Percentiles rank a stretch among this genome's conserved stretches.
phyloP scores from a whole-genome alignment of 2,888 invertebrate genomes.

The Hyposoter dolosus region DNA sequence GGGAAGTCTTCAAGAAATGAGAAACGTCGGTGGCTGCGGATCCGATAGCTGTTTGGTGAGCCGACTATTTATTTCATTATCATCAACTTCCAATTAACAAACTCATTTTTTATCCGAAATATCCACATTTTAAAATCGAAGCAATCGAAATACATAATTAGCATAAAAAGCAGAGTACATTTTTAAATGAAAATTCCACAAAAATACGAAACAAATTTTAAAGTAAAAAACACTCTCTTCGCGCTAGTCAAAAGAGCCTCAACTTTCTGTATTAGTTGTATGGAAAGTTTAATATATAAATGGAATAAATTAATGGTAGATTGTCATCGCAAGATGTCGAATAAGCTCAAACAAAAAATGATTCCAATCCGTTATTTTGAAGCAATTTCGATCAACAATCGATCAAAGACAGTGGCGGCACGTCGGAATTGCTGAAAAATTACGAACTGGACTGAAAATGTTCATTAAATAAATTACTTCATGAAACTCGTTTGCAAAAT shows the following conservation, averaged over 20 bases:
- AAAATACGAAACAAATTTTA: neutral
- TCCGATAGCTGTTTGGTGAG: slow-evolving; percentile 79
- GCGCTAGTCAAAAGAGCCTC: neutral
- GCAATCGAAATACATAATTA: neutral
- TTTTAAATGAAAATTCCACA: neutral
- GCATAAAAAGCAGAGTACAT: neutral
- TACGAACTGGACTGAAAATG: no score
- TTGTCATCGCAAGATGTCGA: no score
- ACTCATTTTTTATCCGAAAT: neutral
- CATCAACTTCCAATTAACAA: neutral
- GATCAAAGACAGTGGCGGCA: no score
- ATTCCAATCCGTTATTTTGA: no score
- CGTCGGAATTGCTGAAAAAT: no score
- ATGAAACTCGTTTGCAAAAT: neutral
- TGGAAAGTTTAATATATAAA: no score
- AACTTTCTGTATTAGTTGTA: no score
- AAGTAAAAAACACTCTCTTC: neutral
- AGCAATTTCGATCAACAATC: no score
- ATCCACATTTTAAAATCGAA: neutral
- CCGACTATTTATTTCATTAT: slow-evolving; percentile 15
- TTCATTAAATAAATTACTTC: no score
- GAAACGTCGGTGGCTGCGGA: slow-evolving; percentile 81
- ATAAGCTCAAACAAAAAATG: no score
- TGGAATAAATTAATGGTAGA: no score
- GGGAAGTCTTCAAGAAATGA: slow-evolving; percentile 89